Conservation (phyloP, 1,140 invertebrate species). For the Drosophila burlai region DNA sequence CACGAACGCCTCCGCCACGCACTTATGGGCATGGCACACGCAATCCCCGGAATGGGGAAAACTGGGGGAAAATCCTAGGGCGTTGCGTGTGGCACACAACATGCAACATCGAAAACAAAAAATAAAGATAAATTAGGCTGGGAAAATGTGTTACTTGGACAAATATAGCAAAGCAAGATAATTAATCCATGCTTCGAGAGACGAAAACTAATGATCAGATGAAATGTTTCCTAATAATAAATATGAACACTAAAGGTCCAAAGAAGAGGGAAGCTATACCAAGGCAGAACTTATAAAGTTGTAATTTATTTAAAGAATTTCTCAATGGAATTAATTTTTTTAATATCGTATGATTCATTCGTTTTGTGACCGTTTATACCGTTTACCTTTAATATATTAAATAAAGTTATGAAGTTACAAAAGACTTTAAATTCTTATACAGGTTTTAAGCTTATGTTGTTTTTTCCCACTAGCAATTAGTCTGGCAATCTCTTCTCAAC, state of each 20-base stretch:
- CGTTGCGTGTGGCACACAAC: constrained; percentile 65
- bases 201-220: constrained; percentile 23
- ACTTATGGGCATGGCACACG: constrained; percentile 65
- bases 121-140: constrained; percentile 67
- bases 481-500: background rate
- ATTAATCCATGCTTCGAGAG: constrained; percentile 61
- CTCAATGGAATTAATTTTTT: background rate
- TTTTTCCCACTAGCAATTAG: background rate
- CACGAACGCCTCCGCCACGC: constrained; percentile 33
- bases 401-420: background rate
- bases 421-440: background rate
- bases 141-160: constrained; percentile 47
- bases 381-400: background rate
- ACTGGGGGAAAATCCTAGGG: constrained; percentile 38
- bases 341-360: too few relatives aligned
- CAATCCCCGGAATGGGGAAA: constrained; percentile 24
- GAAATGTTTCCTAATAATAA: constrained; percentile 43
- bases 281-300: background rate
- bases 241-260: constrained; percentile 24
- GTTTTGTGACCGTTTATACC: background rate
- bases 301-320: background rate
- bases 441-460: background rate
- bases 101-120: constrained; percentile 29
- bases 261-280: constrained; percentile 1
- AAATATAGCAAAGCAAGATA: constrained; percentile 43